These are phyloP conservation scores for Notolepis coatsorum DNA, from an alignment of 2,797 vertebrate genomes.

Conservation along the genomic window DNA sequence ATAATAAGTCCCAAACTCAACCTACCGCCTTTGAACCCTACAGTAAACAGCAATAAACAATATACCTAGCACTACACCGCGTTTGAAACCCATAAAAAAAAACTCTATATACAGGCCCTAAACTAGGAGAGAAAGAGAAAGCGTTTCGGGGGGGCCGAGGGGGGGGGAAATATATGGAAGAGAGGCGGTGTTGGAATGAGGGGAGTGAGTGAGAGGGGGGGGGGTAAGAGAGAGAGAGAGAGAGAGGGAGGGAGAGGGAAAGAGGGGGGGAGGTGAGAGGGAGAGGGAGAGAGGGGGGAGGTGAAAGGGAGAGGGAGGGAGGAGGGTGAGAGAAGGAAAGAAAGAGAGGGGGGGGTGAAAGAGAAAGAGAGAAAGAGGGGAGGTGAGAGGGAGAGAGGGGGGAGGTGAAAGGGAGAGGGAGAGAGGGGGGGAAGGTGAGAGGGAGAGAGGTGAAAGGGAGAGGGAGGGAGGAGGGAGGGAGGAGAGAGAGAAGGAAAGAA, in stretches of 20 bases:
- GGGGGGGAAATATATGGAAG: too few species aligned
- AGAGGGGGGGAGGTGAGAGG: slow-evolving; percentile 50
- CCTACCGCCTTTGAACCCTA: too few species aligned
- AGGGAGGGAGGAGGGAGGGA: slow-evolving; percentile 14
- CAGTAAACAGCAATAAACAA: too few species aligned
- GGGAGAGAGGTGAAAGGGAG: slow-evolving; percentile 55
- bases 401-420: neutral
- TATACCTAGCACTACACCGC: too few species aligned
- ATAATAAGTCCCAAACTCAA: too few species aligned
- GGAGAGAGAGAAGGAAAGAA: too few species aligned
- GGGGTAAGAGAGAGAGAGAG: slow-evolving; percentile 12
- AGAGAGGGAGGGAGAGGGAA: slow-evolving; percentile 58
- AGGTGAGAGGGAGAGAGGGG: neutral
- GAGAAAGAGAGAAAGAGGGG: neutral
- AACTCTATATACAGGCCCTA: too few species aligned
- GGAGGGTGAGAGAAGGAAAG: slow-evolving; percentile 25
- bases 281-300: neutral
- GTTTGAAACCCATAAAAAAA: too few species aligned
- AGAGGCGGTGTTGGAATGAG: slow-evolving; percentile 31
- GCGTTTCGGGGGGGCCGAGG: too few species aligned
- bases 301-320: slow-evolving; percentile 23
- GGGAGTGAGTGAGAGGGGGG: neutral
- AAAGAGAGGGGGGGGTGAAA: too few species aligned
- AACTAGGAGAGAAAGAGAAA: slow-evolving; percentile 44
- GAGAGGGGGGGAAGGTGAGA: slow-evolving; percentile 51